phyloP scores from a whole-genome alignment of 2,113 vertebrate species.

The Planiliza haematocheilus region DNA sequence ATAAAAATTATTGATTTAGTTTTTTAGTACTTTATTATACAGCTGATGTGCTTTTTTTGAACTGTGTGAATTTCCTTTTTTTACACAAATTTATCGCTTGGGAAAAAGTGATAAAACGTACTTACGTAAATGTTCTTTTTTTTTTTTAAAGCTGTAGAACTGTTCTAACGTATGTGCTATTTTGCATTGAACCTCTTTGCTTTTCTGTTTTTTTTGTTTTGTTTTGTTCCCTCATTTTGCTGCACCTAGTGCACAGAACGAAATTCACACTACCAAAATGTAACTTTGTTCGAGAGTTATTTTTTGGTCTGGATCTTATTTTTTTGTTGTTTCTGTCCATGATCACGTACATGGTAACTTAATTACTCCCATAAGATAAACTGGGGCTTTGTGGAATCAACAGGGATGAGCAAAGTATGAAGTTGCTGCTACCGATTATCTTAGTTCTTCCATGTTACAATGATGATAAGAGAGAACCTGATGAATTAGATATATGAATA shows the following conservation, averaged over 20 bases:
- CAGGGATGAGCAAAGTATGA: conserved; percentile 99
- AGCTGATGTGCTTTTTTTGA: conserved; percentile 98
- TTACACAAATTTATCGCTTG: conserved; percentile 91
- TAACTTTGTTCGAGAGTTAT: conserved; percentile 76
- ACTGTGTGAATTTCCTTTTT: conserved; percentile 92
- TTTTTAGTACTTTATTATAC: conserved; percentile 99
- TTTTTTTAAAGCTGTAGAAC: conserved; percentile 92
- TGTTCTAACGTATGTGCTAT: conserved; percentile 88
- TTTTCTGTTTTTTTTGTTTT: conserved; percentile 38
- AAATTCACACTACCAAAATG: conserved; percentile 84
- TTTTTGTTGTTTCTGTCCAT: conserved; percentile 71
- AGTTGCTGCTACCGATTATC: conserved; percentile 95
- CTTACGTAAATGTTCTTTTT: conserved; percentile 87
- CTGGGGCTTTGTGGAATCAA: conserved; percentile 95
- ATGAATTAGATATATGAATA: conserved; percentile 63
- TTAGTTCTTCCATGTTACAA: conserved; percentile 88
- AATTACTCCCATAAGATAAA: conserved; percentile 84
- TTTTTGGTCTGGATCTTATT: conserved; percentile 48
- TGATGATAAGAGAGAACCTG: conserved; percentile 73
- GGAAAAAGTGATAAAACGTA: conserved; percentile 84
- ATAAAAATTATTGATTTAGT: conserved; percentile 94
- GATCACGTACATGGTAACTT: conserved; percentile 80
- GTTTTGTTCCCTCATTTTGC: conserved; percentile 28
- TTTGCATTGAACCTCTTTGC: conserved; percentile 85
- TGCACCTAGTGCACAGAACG: conserved; percentile 86